Base-by-base conservation (phyloP, 2,797 vertebrate species). In the Ambastaia sidthimunki region DNA sequence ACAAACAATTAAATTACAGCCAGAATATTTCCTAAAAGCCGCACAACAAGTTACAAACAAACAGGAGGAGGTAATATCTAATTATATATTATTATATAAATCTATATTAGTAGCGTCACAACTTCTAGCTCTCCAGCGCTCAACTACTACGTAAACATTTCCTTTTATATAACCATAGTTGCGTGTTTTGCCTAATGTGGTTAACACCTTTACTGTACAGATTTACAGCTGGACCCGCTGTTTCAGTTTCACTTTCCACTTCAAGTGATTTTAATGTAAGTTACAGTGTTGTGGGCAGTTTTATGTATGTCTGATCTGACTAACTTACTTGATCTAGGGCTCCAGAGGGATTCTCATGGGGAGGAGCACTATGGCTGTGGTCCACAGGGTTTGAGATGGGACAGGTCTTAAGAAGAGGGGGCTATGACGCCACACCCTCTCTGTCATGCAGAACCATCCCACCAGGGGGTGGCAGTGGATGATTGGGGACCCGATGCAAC, bases 391-490 rank as follows among this genome's bases (percentile, higher is more conserved):
- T 59, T 60, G 79, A 47, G 82, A 78, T 31, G 82, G 71, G 76
- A 62, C 74, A 55, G n/a, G 48, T 47, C 69, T 72, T 47, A 31
- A 72, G 13, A 25, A 78, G 67, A 78, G 63, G 63, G 85, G 85
- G 86, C 91, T 92, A 93, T 50, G 88, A 90, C 86, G 88, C 87
- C 87, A 83, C 83, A 59, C 89, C 90, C 88, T 85, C 87, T 83
- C 88, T 41, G 86, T 93, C 88, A 92, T 87, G 85, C 84, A 87
- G 91, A 89, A 93, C 88, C 92, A 92, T 93, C 90, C 90, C 89
- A 84, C 89, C 87, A 84, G 87, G 76, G 41, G 71, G 81, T 48
- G 86, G 78, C 84, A 75, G 88, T 84, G 87, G 87, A 86, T 86
- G 7, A 82, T 0, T 44, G 79, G 90, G 86, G 88, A 70, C 80